Conservation (phyloP, 2,113 vertebrate genomes). For the Piaya cayana region DNA sequence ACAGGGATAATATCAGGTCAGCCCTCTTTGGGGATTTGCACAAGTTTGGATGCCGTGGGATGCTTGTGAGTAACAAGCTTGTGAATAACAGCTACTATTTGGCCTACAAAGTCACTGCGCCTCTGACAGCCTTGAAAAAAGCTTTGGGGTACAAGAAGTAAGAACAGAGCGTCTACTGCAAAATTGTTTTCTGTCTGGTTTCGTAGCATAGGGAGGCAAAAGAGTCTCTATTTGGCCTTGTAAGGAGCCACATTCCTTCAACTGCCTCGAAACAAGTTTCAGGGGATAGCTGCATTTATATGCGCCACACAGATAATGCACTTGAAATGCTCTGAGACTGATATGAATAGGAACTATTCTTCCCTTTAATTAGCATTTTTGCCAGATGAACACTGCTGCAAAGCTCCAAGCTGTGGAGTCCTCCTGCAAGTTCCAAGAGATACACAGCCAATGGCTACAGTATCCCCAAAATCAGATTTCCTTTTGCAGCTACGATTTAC, state of each 20-base stretch:
- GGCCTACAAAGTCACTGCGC: background rate
- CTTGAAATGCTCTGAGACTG: slow-evolving; percentile 55
- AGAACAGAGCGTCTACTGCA: background rate
- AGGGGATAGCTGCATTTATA: slow-evolving; percentile 49
- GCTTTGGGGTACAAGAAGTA: background rate
- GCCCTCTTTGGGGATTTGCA: background rate
- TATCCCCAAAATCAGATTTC: background rate
- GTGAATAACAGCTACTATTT: background rate
- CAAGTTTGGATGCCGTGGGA: background rate
- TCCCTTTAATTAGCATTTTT: slow-evolving; percentile 73
- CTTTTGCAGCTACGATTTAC: background rate
- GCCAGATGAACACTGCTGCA: slow-evolving; percentile 60
- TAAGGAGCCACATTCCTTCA: slow-evolving; percentile 39
- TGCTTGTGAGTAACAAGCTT: fast-evolving
- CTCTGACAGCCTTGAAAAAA: background rate
- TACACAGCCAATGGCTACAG: slow-evolving; percentile 1
- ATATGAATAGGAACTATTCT: slow-evolving; percentile 73
- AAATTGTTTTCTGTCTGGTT: background rate
- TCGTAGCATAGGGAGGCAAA: background rate
- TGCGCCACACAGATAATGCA: slow-evolving; percentile 59
- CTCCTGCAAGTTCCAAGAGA: slow-evolving; percentile 58
- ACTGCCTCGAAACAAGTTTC: slow-evolving; percentile 4
- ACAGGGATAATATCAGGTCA: background rate
- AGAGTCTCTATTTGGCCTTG: background rate
- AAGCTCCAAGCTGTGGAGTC: slow-evolving; percentile 58